These are phyloP conservation scores for Aplodontia rufa DNA, from an alignment of 2,113 vertebrate species.

Conservation along the genomic window DNA sequence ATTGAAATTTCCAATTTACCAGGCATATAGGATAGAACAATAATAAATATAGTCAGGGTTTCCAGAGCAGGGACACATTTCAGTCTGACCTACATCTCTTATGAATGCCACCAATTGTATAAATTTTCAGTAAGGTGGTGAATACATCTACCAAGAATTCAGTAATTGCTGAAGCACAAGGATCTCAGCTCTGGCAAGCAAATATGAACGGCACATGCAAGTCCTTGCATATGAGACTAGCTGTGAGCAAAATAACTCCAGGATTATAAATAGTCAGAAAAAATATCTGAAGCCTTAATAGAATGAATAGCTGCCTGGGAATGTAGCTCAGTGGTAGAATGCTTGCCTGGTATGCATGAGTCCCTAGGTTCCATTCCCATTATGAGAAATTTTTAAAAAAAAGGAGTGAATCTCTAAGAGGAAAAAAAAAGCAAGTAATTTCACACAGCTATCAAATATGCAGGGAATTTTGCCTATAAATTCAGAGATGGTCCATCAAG, in stretches of 20 bases:
- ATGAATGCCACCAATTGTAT: background rate
- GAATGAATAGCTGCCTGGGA: background rate
- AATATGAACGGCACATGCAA: background rate
- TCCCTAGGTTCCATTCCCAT: no score
- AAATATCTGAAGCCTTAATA: background rate
- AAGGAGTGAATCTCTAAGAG: background rate
- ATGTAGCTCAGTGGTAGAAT: background rate
- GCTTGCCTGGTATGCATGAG: no score
- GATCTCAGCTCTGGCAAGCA: background rate
- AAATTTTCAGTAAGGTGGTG: background rate
- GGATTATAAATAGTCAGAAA: background rate
- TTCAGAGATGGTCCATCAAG: background rate
- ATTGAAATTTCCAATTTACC: background rate
- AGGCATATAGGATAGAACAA: background rate
- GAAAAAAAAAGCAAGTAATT: background rate
- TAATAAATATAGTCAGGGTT: background rate
- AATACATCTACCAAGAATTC: background rate
- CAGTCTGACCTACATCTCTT: background rate
- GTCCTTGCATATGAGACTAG: background rate
- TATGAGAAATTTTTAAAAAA: no score
- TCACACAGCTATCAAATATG: background rate
- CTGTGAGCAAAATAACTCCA: background rate
- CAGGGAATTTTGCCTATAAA: background rate
- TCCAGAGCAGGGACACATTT: background rate
- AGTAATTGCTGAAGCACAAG: background rate